phyloP scores from a whole-genome alignment of 2,797 vertebrate genomes.

The Nyctibius grandis region DNA sequence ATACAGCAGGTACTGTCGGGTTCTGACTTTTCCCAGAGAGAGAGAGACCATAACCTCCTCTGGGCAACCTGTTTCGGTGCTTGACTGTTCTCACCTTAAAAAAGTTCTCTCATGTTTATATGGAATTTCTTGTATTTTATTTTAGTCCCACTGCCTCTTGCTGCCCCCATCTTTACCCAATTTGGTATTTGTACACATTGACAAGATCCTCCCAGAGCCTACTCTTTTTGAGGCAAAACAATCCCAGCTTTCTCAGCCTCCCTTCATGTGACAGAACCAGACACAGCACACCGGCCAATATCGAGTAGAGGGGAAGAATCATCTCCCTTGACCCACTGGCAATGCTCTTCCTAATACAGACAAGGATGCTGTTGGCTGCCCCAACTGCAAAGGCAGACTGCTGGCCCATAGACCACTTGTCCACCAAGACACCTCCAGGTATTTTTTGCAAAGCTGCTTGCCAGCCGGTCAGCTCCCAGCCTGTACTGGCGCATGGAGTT shows the following conservation, averaged over 20 bases:
- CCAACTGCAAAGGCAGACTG: neutral
- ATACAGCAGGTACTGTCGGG: neutral
- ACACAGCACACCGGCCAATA: neutral
- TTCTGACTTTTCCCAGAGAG: neutral
- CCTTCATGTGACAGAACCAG: fast-evolving
- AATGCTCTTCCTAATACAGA: neutral
- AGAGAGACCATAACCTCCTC: neutral
- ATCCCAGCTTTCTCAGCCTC: neutral
- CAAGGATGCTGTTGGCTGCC: no score
- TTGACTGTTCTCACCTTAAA: neutral
- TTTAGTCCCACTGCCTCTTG: neutral
- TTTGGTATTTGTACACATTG: neutral
- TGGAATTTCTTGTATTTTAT: fast-evolving
- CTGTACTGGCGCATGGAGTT: no score
- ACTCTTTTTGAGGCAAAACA: neutral
- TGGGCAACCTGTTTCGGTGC: neutral
- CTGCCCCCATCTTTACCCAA: neutral
- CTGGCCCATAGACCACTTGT: neutral
- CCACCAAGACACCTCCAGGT: no score
- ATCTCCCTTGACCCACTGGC: neutral
- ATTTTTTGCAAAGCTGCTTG: neutral
- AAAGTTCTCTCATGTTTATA: fast-evolving
- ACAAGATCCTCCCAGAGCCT: neutral
- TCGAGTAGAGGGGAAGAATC: fast-evolving
- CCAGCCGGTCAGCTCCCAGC: neutral